phyloP scores from a whole-genome alignment of 2,888 invertebrate genomes.

The Chrysomela aeneicollis region DNA sequence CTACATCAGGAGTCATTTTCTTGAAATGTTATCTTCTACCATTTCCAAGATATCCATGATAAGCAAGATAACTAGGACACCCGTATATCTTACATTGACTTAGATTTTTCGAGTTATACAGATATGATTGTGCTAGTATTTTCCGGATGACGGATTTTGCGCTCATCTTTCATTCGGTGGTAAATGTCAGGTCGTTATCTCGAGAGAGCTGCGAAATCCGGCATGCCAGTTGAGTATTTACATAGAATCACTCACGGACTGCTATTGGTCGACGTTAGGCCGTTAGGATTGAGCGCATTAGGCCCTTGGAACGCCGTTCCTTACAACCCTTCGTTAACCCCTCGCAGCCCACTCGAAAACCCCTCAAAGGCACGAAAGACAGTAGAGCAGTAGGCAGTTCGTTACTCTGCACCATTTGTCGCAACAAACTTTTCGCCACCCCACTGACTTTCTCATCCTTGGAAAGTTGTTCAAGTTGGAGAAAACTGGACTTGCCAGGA shows the following conservation, averaged over 20 bases:
- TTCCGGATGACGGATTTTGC: constrained; percentile 34
- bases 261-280: constrained; percentile 31
- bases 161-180: constrained; percentile 45
- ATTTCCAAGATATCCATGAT: no score
- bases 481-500: constrained; percentile 39
- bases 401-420: constrained; percentile 48
- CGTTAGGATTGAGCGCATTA: constrained; percentile 46
- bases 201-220: constrained; percentile 45
- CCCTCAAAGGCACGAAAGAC: constrained; percentile 20
- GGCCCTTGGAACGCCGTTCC: constrained; percentile 50
- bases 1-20: no score
- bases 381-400: constrained; percentile 30
- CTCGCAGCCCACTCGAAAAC: constrained; percentile 24
- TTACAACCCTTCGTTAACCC: constrained; percentile 27
- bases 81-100: constrained; percentile 42
- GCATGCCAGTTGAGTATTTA: constrained; percentile 51
- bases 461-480: constrained; percentile 18
- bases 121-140: constrained; percentile 54
- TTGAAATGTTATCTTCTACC: no score
- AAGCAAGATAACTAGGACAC: no score
- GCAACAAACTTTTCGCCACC: constrained; percentile 41
- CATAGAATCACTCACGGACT: constrained; percentile 53
- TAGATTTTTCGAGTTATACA: constrained; percentile 48
- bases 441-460: constrained; percentile 19
- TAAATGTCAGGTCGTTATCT: constrained; percentile 62